phyloP scores from a whole-genome alignment of 2,888 invertebrate genomes.

The Sylvicola fuscatus region DNA sequence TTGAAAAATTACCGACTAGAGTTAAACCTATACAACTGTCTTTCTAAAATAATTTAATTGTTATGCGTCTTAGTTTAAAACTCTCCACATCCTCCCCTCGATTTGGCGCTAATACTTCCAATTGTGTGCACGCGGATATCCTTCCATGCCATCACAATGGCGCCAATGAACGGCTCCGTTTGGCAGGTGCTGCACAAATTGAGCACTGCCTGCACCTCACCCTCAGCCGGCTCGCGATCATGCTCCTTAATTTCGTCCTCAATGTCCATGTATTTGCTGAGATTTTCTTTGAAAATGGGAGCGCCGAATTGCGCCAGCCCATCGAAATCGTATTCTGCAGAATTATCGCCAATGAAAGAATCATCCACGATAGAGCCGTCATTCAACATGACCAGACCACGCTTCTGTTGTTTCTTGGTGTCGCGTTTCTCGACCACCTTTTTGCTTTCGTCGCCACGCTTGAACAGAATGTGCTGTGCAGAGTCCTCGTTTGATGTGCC shows the following conservation, averaged over 20 bases:
- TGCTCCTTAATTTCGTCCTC: conserved; percentile 32
- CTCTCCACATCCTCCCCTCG: conserved; percentile 22
- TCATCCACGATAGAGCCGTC: conserved; percentile 51
- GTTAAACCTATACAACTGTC: too few species aligned
- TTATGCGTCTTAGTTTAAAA: conserved; percentile 12
- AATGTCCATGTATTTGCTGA: conserved; percentile 23
- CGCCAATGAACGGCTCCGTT: conserved; percentile 60
- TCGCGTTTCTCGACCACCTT: conserved; percentile 4
- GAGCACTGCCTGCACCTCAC: conserved; percentile 63
- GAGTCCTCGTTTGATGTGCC: conserved; percentile 17
- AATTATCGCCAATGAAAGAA: conserved; percentile 21
- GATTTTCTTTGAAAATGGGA: conserved; percentile 38
- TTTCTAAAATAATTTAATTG: too few species aligned
- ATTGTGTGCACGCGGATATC: conserved; percentile 21
- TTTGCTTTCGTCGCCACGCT: conserved; percentile 17
- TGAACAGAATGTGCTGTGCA: conserved; percentile 7
- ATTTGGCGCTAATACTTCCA: conserved; percentile 20
- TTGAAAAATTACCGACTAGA: too few species aligned
- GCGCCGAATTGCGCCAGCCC: conserved; percentile 53
- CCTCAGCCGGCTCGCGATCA: conserved; percentile 64
- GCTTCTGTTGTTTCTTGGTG: conserved; percentile 34
- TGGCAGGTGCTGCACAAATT: conserved; percentile 54
- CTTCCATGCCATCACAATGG: conserved; percentile 59
- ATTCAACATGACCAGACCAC: conserved; percentile 40
- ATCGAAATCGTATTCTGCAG: conserved; percentile 20